Evolutionary conservation across 2,888 invertebrate genomes (phyloP), one percentile per base, ranked within the genome.

Genomic region (Athalia circularis): DNA sequence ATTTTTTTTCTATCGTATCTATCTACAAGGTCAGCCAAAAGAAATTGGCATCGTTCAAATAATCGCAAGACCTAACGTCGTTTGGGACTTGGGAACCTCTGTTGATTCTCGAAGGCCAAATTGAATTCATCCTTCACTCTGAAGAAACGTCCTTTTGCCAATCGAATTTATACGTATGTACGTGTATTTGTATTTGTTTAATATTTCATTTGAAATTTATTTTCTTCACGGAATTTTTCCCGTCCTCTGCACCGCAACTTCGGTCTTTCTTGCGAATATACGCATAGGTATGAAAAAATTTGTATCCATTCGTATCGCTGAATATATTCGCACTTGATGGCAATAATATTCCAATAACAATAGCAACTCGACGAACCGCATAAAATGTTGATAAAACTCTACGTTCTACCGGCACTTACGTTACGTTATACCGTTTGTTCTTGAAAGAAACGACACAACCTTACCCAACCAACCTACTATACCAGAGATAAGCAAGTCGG

Each of bases 401-500:
- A 65, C 65, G 65, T 29, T 29, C 29, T 29, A 29, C 29, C 29
- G 29, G 29, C 29, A 29, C 29, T 29, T 29, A 29, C 29, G 29
- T 29, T 29, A 29, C 29, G 29, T 29, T 29, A 29, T 29, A 29
- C 29, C 29, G 29, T 29, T 29, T 29, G 29, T 29, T 29, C 29
- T 29, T 29, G 29, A 29, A 29, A 5, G 9, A 54, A 4, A 7
- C 29, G 62, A 13, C 11, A 11, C 67, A 67, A 50, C 67, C 50
- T n/a, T 8, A 9, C 43, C 45, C 45, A 9, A 65, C 43, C 8
- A 43, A 45, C 45, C 11, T 8, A 45, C 8, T 43, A 13, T 45
- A 65, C 48, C 11, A 47, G 64, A 59, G 59, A 8, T 72, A 11
- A 29, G 59, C 52, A 75, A 61, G 68, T 77, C 47, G 57, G 68